These are phyloP conservation scores for Campaea margaritaria DNA, from an alignment of 2,888 invertebrate species.

Conservation along the genomic window DNA sequence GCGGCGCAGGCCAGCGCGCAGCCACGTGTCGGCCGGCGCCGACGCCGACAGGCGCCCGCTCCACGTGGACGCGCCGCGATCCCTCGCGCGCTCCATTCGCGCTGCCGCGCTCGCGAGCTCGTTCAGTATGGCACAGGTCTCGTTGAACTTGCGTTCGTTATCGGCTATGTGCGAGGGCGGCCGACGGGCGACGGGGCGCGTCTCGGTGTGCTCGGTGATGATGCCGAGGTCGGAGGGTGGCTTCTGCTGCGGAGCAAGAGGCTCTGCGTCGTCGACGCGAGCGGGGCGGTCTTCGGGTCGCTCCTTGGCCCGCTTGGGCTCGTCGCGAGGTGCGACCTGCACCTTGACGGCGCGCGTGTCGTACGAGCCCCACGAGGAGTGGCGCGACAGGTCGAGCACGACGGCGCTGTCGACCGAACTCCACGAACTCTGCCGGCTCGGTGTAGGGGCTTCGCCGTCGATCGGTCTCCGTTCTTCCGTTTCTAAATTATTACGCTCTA, in stretches of 20 bases:
- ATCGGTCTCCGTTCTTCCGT: slow-evolving; percentile 64
- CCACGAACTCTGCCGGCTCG: slow-evolving; percentile 90
- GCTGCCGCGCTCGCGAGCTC: slow-evolving; percentile 79
- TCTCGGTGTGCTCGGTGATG: slow-evolving; percentile 29
- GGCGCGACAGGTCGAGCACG: slow-evolving; percentile 89
- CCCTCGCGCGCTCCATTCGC: slow-evolving; percentile 68
- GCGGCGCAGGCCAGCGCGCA: slow-evolving; percentile 73
- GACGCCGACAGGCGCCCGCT: slow-evolving; percentile 85
- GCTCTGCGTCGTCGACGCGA: slow-evolving; percentile 63
- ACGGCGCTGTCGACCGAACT: slow-evolving; percentile 92
- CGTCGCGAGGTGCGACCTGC: slow-evolving; percentile 53
- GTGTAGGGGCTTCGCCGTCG: slow-evolving; percentile 67
- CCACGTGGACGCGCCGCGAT: slow-evolving; percentile 71
- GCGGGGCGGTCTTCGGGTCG: slow-evolving; percentile 58
- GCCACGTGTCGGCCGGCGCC: slow-evolving; percentile 86
- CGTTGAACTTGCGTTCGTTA: slow-evolving; percentile 78
- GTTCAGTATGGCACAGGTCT: slow-evolving; percentile 86
- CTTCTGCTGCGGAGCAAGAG: slow-evolving; percentile 47
- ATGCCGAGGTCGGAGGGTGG: slow-evolving; percentile 42
- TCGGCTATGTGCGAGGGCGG: slow-evolving; percentile 58
- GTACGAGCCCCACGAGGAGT: slow-evolving; percentile 93
- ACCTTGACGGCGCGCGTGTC: slow-evolving; percentile 82
- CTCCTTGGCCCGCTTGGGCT: slow-evolving; percentile 59
- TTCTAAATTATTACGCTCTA: slow-evolving; percentile 88
- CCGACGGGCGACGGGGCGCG: slow-evolving; percentile 38